phyloP scores from a whole-genome alignment of 2,888 invertebrate species.

The Pedicia rivosa region DNA sequence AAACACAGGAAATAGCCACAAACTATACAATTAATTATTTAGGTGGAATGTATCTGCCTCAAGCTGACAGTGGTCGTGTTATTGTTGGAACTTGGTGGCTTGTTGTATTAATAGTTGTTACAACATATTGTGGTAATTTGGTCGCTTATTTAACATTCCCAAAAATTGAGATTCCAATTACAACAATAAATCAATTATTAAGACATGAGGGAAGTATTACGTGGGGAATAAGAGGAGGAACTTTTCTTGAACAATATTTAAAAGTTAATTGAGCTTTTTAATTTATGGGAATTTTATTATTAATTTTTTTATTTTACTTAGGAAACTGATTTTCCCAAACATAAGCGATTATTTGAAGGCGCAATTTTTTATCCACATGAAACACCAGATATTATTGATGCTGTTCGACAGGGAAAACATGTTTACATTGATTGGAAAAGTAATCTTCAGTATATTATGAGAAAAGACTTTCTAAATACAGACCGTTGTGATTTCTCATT shows the following conservation, averaged over 20 bases:
- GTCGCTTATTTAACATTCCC: conserved; percentile 89
- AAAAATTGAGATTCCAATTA: conserved; percentile 55
- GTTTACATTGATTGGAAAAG: conserved; percentile 71
- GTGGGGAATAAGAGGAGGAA: conserved; percentile 61
- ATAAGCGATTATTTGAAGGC: conserved; percentile 37
- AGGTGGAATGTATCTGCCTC: conserved; percentile 79
- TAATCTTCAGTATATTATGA: conserved; percentile 55
- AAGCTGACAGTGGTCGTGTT: conserved; percentile 70
- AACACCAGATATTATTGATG: conserved; percentile 33
- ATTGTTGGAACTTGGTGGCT: conserved; percentile 87
- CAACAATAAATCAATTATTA: conserved; percentile 48
- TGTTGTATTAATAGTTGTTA: conserved; percentile 73
- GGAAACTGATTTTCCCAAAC: conserved; percentile 43
- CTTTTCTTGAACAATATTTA: conserved; percentile 53
- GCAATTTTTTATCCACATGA: conserved; percentile 35
- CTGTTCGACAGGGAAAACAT: conserved; percentile 49
- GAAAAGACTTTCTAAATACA: conserved; percentile 44
- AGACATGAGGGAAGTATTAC: conserved; percentile 37
- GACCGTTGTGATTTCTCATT: conserved; percentile 61
- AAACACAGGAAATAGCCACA: too few relatives aligned
- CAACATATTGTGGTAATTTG: conserved; percentile 83
- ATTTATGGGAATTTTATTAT: neutral
- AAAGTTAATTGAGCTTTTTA: conserved; percentile 24
- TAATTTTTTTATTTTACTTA: neutral
- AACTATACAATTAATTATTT: conserved; percentile 9